Evolutionary conservation across 2,888 invertebrate species (phyloP).

Genomic region (Volucella inanis): DNA sequence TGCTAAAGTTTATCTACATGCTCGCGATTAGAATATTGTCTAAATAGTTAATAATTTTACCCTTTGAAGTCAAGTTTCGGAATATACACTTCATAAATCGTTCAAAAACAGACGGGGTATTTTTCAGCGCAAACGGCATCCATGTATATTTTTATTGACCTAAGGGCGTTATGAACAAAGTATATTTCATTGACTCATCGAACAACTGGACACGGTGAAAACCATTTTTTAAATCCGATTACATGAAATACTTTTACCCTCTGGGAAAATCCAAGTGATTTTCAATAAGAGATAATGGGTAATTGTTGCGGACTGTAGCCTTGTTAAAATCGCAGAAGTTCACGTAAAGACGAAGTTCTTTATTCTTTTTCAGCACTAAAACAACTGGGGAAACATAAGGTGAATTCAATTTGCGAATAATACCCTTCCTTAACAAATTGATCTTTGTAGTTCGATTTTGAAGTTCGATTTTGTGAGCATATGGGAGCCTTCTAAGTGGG

Average conservation of each 20-base stretch:
- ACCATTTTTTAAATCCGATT: constrained; percentile 71
- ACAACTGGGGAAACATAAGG: too few species aligned
- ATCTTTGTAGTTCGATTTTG: too few species aligned
- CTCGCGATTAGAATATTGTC: constrained; percentile 68
- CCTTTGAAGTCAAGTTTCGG: constrained; percentile 42
- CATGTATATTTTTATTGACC: constrained; percentile 5
- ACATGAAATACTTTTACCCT: constrained; percentile 71
- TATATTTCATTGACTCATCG: constrained; percentile 29
- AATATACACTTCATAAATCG: constrained; percentile 71
- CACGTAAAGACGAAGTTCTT: not conserved
- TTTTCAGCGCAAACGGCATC: constrained; percentile 22
- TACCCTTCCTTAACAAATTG: not conserved
- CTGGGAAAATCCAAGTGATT: not conserved
- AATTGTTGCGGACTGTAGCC: not conserved
- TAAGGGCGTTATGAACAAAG: constrained; percentile 6
- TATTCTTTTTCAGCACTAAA: not conserved
- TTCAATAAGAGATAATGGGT: not conserved
- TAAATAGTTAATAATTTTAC: constrained; percentile 70
- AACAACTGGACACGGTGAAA: constrained; percentile 61
- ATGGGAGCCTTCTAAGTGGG: constrained; percentile 25
- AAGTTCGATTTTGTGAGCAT: too few species aligned
- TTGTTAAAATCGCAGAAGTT: not conserved
- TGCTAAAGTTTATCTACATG: constrained; percentile 3
- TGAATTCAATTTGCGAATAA: not conserved
- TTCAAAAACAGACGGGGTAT: constrained; percentile 54